A percentile compares a stretch with the other conserved stretches of the same genome.
These are phyloP conservation scores for Megaustenia siamemsis DNA, from an alignment of 2,888 invertebrate genomes.

Conservation along the genomic window DNA sequence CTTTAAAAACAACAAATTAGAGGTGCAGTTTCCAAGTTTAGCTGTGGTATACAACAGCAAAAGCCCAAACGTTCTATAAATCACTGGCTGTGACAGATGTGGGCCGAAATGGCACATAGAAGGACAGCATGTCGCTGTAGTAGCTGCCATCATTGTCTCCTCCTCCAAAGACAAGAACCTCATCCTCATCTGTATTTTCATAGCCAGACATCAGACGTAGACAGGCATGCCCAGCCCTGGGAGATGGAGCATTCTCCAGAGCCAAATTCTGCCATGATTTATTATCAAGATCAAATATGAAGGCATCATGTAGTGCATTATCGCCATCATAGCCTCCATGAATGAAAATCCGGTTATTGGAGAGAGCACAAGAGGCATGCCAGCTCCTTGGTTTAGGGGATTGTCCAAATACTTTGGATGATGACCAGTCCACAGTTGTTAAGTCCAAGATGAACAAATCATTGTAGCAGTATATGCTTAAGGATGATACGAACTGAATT, in stretches of 20 bases:
- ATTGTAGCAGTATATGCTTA: no score
- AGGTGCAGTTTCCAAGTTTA: no score
- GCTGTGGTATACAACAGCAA: no score
- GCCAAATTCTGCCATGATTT: slow-evolving; percentile 69
- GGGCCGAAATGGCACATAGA: slow-evolving; percentile 72
- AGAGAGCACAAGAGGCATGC: slow-evolving; percentile 75
- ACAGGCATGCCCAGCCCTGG: slow-evolving; percentile 75
- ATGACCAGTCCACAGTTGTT: slow-evolving; percentile 77
- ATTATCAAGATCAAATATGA: slow-evolving; percentile 76
- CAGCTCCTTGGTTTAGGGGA: slow-evolving; percentile 77
- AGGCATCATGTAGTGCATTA: slow-evolving; percentile 74
- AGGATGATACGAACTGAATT: no score
- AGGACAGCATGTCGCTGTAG: slow-evolving; percentile 73
- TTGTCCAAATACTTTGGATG: slow-evolving; percentile 72
- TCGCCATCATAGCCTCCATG: slow-evolving; percentile 79
- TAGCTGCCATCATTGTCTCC: slow-evolving; percentile 79
- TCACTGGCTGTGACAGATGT: slow-evolving; percentile 32
- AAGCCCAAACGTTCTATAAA: no score
- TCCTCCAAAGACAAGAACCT: slow-evolving; percentile 78
- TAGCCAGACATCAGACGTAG: slow-evolving; percentile 76
- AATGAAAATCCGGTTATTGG: slow-evolving; percentile 73
- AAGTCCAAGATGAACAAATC: no score
- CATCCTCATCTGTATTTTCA: slow-evolving; percentile 75
- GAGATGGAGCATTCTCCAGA: slow-evolving; percentile 65
- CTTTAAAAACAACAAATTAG: no score